Evolutionary conservation across 2,113 vertebrate genomes (phyloP).

Genomic region (Scortum barcoo): DNA sequence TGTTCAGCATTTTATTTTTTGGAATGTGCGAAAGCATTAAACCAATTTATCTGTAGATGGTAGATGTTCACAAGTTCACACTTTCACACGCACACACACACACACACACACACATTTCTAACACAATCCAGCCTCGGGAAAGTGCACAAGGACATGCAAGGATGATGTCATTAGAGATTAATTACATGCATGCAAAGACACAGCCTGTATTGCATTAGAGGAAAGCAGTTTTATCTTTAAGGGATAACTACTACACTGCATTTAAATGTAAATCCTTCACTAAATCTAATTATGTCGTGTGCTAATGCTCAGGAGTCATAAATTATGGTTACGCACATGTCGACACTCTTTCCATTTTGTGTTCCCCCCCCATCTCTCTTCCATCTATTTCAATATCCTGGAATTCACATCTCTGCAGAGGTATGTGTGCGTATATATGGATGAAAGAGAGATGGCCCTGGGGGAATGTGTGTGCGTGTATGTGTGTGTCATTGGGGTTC

Average conservation of each 20-base stretch:
- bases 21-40: not conserved
- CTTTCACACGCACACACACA: not conserved
- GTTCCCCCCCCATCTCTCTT: constrained; percentile 7
- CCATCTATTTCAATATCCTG: constrained; percentile 37
- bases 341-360: constrained; percentile 33
- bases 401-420: constrained; percentile 56
- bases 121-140: constrained; percentile 19
- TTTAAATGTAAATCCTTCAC: constrained; percentile 53
- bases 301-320: constrained; percentile 52
- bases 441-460: constrained; percentile 39
- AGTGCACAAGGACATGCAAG: constrained; percentile 51
- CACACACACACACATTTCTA: constrained; percentile 25
- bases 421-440: constrained; percentile 41
- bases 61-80: constrained; percentile 38
- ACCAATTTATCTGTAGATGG: constrained; percentile 9
- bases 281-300: constrained; percentile 65
- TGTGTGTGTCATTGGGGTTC: constrained; percentile 37
- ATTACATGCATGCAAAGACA: constrained; percentile 54
- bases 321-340: constrained; percentile 40
- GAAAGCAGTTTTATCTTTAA: constrained; percentile 38
- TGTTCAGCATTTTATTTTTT: constrained; percentile 20
- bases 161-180: constrained; percentile 66
- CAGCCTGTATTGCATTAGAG: constrained; percentile 11
- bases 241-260: constrained; percentile 29
- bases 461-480: constrained; percentile 16